phyloP scores from a whole-genome alignment of 37 sponge, comb jelly and placozoan genomes.

The Tethya wilhelma region DNA sequence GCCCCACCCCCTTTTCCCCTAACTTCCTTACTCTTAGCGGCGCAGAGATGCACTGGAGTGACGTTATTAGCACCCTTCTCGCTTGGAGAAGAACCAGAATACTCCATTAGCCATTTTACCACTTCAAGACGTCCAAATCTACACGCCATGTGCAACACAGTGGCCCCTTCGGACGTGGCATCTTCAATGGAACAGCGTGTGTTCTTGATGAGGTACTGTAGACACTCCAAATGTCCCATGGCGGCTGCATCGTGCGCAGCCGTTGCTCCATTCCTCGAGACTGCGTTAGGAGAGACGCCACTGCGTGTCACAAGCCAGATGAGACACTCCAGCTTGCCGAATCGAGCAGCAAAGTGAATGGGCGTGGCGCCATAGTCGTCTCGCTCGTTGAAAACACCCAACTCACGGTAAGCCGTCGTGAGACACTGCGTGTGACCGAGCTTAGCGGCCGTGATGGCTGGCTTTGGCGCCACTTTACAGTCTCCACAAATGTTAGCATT shows the following conservation, averaged over 20 bases:
- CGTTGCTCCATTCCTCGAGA: constrained; percentile 78
- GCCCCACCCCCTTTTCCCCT: constrained; percentile 31
- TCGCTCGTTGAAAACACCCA: constrained; percentile 88
- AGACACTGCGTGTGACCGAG: constrained; percentile 86
- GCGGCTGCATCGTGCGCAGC: constrained; percentile 96
- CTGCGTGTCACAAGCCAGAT: constrained; percentile 82
- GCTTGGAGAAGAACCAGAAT: constrained; percentile 40
- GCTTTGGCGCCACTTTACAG: constrained; percentile 45
- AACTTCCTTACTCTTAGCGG: constrained; percentile 75
- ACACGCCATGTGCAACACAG: constrained; percentile 92
- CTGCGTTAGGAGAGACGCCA: constrained; percentile 86
- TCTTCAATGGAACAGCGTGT: constrained; percentile 76
- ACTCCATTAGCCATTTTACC: constrained; percentile 79
- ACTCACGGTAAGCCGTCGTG: constrained; percentile 67
- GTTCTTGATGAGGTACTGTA: constrained; percentile 76
- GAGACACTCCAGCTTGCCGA: constrained; percentile 83
- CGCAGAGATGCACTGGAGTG: constrained; percentile 89
- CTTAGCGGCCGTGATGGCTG: constrained; percentile 81
- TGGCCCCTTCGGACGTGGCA: constrained; percentile 85
- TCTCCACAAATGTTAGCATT: constrained; percentile 54
- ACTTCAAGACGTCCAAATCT: constrained; percentile 76
- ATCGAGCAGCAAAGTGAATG: constrained; percentile 91
- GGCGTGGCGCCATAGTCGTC: constrained; percentile 93
- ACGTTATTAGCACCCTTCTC: constrained; percentile 90
- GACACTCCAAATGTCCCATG: constrained; percentile 82